phyloP scores from a whole-genome alignment of 2,888 invertebrate genomes.

The Himalopsyche kuldschensis region DNA sequence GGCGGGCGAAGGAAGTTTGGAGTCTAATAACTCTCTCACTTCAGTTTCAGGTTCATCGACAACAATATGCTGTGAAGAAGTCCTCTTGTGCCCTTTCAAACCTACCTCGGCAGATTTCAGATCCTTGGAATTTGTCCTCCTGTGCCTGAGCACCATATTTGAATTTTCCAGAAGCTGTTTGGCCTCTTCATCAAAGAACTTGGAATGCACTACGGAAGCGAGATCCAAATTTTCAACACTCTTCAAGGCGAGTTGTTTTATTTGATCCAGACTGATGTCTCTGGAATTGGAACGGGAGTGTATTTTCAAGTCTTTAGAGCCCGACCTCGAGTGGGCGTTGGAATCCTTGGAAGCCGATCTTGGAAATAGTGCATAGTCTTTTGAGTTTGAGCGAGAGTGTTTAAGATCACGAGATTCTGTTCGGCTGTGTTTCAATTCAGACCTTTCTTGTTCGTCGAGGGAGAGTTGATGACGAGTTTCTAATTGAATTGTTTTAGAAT shows the following conservation, averaged over 20 bases:
- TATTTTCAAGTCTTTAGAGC: slow-evolving; percentile 47
- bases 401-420: slow-evolving; percentile 51
- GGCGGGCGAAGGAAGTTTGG: slow-evolving; percentile 4
- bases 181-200: slow-evolving; percentile 54
- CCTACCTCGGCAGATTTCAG: slow-evolving; percentile 45
- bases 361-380: slow-evolving; percentile 43
- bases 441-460: slow-evolving; percentile 46
- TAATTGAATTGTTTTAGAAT: slow-evolving; percentile 66
- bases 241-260: slow-evolving; percentile 54
- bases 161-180: slow-evolving; percentile 52
- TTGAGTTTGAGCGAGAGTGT: slow-evolving; percentile 46
- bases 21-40: slow-evolving; percentile 30
- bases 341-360: slow-evolving; percentile 44
- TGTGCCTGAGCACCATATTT: slow-evolving; percentile 58
- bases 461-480: slow-evolving; percentile 59
- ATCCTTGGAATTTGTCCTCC: slow-evolving; percentile 65
- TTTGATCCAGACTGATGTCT: slow-evolving; percentile 55
- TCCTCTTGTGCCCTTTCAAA: slow-evolving; percentile 51
- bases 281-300: slow-evolving; percentile 61
- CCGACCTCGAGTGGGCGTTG: slow-evolving; percentile 45
- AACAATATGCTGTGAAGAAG: slow-evolving; percentile 56
- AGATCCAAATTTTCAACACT: slow-evolving; percentile 57
- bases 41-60: slow-evolving; percentile 48
- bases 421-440: slow-evolving; percentile 47
- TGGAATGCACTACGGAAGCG: slow-evolving; percentile 50